Conservation (phyloP, 2,113 vertebrate species). For the Salvator merianae region DNA sequence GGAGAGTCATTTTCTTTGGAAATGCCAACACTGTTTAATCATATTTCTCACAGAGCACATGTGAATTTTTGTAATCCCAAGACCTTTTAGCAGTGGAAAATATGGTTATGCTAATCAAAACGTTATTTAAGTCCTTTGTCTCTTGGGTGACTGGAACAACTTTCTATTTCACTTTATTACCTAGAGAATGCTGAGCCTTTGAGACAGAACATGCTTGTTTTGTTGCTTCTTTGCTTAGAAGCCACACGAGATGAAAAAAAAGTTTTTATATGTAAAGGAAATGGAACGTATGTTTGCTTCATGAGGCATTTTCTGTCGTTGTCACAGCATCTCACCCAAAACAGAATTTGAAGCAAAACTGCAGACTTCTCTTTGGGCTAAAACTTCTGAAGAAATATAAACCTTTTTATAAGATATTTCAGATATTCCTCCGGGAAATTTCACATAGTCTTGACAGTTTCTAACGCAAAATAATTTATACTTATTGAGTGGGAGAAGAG, state of each 20-base stretch:
- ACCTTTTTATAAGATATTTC: neutral
- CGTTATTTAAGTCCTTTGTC: constrained; percentile 1
- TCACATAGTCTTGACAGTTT: neutral
- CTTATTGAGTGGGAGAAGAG: neutral
- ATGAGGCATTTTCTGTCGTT: neutral
- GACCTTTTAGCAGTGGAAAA: constrained; percentile 24
- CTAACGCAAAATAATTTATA: neutral
- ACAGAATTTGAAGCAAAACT: neutral
- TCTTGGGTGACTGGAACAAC: constrained; percentile 7
- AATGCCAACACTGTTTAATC: constrained; percentile 57
- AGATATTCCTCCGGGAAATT: neutral
- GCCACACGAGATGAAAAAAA: neutral
- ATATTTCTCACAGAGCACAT: constrained; percentile 45
- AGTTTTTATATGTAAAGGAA: neutral
- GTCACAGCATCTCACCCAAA: neutral
- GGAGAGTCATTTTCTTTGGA: constrained; percentile 33
- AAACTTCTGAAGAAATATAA: neutral
- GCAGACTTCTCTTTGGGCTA: neutral
- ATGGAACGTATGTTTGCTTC: neutral
- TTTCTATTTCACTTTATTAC: neutral
- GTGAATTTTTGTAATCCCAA: constrained; percentile 28
- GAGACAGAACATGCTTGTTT: neutral
- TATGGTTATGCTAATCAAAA: constrained; percentile 30
- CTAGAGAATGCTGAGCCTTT: neutral
- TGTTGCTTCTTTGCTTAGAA: neutral